These are phyloP conservation scores for Pharmacophagus antenor DNA, from an alignment of 2,888 invertebrate species.

Conservation along the genomic window DNA sequence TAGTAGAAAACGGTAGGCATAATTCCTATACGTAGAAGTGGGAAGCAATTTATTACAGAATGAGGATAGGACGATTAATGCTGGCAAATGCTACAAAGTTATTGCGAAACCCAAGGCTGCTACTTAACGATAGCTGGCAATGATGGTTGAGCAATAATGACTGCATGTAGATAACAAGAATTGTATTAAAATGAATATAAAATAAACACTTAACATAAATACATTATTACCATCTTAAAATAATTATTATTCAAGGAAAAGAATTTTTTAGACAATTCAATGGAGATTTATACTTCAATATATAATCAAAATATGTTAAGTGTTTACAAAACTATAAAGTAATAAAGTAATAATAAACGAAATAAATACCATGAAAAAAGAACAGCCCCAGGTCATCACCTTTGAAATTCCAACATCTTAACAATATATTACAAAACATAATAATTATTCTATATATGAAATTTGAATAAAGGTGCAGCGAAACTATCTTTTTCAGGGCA, in stretches of 20 bases:
- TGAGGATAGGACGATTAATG: constrained; percentile 31
- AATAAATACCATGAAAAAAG: too few relatives aligned
- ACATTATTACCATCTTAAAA: too few relatives aligned
- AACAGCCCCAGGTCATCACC: neutral
- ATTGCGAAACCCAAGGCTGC: constrained; percentile 43
- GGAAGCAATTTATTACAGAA: constrained; percentile 21
- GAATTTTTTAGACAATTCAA: too few relatives aligned
- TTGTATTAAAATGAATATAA: neutral
- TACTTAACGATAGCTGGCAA: constrained; percentile 32
- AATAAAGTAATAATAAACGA: too few relatives aligned
- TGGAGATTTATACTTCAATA: too few relatives aligned
- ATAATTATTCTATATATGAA: neutral
- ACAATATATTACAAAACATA: neutral
- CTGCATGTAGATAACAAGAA: constrained; percentile 23
- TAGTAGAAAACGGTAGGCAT: neutral
- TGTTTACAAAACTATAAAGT: too few relatives aligned
- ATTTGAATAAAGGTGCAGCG: constrained; percentile 1
- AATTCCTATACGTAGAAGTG: neutral
- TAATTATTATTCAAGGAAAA: too few relatives aligned
- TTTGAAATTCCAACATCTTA: neutral
- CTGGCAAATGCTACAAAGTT: constrained; percentile 34
- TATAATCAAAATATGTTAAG: too few relatives aligned
- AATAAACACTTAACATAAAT: too few relatives aligned
- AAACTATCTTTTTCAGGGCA: neutral
- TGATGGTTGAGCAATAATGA: constrained; percentile 30